Evolutionary conservation across 2,888 invertebrate genomes (phyloP), one percentile per base, ranked within the genome.

Genomic region (Lycophotia porphyrea): DNA sequence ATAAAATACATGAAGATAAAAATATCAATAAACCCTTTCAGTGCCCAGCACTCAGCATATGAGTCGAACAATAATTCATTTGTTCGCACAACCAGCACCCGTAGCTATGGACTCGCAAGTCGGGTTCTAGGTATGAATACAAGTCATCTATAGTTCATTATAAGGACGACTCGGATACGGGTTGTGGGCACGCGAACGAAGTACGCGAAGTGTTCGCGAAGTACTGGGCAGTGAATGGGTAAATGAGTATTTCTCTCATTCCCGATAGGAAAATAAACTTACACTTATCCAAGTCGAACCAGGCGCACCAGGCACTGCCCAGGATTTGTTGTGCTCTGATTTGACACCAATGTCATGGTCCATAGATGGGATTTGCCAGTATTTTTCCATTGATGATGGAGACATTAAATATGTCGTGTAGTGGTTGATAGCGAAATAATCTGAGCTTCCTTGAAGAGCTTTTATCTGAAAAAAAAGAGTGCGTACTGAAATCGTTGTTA

Each of bases 391-490:
- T 4, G 85, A 73, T 1, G 94, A 93, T 21, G 94, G 93, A 0
- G 96, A 95, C 88, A 94, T 94, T 36, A 95, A 60, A 61, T 85
- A 93, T 0, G 96, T 93, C 0, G 97, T 96, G 88, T 97, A 97
- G 86, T 97, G 97, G 87, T 97, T 97, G 36, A 97, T 86, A 0
- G 97, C 97, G 67, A 97, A 95, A 90, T 97, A 97, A 87, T 97
- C 97, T 2, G 96, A 94, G 72, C 97, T 95, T 11, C 95, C 96
- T 64, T 89, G 90, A 34, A 96, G 44, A 76, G 90, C 86, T 31
- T 89, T 87, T 81, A 89, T 93, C 97, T 96, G 85, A 71, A 74
- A 58, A 36, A 34, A 11, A 34, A 34, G 3, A 21, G 0, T 31
- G 60, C 8, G 27, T 18, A 27, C 55, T 18, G 27, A 27, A 55